Evolutionary conservation across 2,113 vertebrate species (phyloP), one percentile per base, ranked within the genome.

Genomic region (Machaerirhynchus nigripectus): DNA sequence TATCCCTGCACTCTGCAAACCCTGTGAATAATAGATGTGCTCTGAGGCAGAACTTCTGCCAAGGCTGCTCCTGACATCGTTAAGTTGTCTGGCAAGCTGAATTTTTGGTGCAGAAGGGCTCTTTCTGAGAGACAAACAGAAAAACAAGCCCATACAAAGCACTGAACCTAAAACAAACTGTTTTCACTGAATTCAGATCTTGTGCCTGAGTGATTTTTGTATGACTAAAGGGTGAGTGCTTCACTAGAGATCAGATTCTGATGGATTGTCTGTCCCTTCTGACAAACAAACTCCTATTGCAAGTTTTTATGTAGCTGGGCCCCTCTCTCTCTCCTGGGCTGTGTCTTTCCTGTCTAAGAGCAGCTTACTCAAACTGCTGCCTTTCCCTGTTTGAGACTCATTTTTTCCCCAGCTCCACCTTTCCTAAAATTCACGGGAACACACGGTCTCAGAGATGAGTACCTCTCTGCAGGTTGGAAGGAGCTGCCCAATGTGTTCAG

Each of bases 11-110:
- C 81, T 63, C 69, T 50, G 56, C 52, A 52, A 84, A 74, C 19
- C 23, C 49, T 18, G 46, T 83, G 65, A 93, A 88, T 93, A 85
- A 79, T 61, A 65, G n/a, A 84, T 90, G 57, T 65, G 90, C 63
- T 91, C 59, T 57, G 75, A 95, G 75, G n/a, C 57, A 90, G 78
- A 85, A 53, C 68, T 85, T 65, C 70, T 82, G 74, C 61, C 67
- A 71, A 44, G 19, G 56, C 40, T 85, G 67, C 49, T 91, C 65
- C 61, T 85, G 67, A 93, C 57, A 82, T 83, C 3, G 12, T 65
- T 90, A 84, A 37, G 40, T 87, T 39, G 44, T 50, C 82, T 75
- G 27, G 47, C 60, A 68, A 82, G 63, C 52, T 44, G 42, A 73
- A 70, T 53, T 69, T 80, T 85, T 88, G 67, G 59, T 67, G 90